These are phyloP conservation scores for Lagria hirta DNA, from an alignment of 2,888 invertebrate genomes.

Conservation along the genomic window DNA sequence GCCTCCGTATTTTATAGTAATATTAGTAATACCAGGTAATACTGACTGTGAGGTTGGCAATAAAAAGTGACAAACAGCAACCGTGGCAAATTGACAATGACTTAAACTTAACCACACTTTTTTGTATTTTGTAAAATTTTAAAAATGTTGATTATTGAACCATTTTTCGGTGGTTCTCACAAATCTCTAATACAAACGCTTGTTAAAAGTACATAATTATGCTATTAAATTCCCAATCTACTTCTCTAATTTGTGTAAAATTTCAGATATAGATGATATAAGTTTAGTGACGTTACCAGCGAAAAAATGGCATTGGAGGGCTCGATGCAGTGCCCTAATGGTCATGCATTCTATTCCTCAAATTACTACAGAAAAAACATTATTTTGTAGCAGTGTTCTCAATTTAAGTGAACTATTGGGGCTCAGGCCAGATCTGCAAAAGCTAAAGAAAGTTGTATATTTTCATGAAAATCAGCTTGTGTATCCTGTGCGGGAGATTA, in stretches of 20 bases:
- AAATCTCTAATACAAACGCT: slow-evolving; percentile 64
- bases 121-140: too few relatives aligned
- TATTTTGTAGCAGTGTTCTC: slow-evolving; percentile 70
- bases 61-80: too few relatives aligned
- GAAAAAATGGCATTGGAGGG: slow-evolving; percentile 80
- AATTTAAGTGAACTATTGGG: slow-evolving; percentile 71
- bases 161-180: slow-evolving; percentile 74
- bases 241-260: slow-evolving; percentile 5
- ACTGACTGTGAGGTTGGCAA: too few relatives aligned
- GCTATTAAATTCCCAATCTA: neutral
- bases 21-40: too few relatives aligned
- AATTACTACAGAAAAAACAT: slow-evolving; percentile 56
- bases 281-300: slow-evolving; percentile 62
- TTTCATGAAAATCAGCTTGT: slow-evolving; percentile 78
- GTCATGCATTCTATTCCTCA: slow-evolving; percentile 63
- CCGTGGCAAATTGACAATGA: too few relatives aligned
- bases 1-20: too few relatives aligned
- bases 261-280: slow-evolving; percentile 43
- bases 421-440: slow-evolving; percentile 63
- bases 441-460: slow-evolving; percentile 66
- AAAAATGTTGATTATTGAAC: slow-evolving; percentile 63
- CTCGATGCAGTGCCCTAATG: slow-evolving; percentile 66
- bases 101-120: too few relatives aligned
- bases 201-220: slow-evolving; percentile 34
- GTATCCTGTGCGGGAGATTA: slow-evolving; percentile 66